phyloP scores from a whole-genome alignment of 1,140 invertebrate genomes.

The Varroa destructor region DNA sequence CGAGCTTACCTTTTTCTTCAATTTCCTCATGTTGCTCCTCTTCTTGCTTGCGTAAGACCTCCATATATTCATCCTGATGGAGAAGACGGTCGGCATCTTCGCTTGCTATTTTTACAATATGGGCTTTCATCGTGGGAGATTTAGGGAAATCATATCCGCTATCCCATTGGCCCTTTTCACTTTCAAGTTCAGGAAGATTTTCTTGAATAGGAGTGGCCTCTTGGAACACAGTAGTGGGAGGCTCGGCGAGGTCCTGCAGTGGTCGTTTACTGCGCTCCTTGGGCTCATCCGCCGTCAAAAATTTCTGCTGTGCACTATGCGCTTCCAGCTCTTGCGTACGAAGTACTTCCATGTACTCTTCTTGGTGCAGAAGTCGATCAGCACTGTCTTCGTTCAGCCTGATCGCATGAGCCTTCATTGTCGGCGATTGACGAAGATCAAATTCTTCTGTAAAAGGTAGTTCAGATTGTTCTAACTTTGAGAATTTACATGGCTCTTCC shows the following conservation, averaged over 20 bases:
- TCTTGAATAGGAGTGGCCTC: slow-evolving; percentile 18
- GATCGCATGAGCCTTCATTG: slow-evolving; percentile 5
- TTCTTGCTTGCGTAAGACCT: not conserved
- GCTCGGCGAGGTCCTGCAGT: not conserved
- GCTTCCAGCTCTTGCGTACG: not conserved
- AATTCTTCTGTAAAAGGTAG: not conserved
- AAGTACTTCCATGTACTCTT: slow-evolving; percentile 23
- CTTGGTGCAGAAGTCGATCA: slow-evolving; percentile 7
- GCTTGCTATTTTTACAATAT: not conserved
- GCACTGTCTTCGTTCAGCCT: not conserved
- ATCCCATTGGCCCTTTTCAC: not conserved
- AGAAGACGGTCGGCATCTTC: slow-evolving; percentile 25
- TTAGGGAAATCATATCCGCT: not conserved
- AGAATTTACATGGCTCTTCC: slow-evolving; percentile 18
- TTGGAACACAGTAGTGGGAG: not conserved
- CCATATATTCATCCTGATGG: slow-evolving; percentile 14
- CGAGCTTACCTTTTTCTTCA: not conserved
- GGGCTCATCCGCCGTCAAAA: not conserved
- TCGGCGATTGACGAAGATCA: slow-evolving; percentile 7
- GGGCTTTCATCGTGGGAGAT: slow-evolving; percentile 23
- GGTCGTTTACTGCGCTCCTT: not conserved
- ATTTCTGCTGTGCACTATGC: too few relatives aligned
- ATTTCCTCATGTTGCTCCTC: not conserved
- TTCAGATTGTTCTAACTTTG: slow-evolving; percentile 9
- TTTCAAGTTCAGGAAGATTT: not conserved